phyloP scores from a whole-genome alignment of 2,113 vertebrate species.

The Phalacrocorax pelagicus region DNA sequence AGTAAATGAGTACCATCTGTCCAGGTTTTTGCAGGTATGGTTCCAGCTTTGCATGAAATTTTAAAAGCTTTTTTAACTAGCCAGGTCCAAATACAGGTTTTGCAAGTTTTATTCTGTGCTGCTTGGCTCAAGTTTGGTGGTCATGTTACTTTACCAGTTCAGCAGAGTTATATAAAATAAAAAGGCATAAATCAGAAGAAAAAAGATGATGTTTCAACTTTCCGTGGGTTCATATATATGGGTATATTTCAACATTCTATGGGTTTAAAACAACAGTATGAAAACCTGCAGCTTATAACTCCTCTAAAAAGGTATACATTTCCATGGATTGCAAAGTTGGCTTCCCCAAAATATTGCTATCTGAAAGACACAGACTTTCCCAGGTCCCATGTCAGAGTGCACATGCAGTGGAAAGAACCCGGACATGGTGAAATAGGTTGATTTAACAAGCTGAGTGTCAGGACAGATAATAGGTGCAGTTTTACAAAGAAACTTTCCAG shows the following conservation, averaged over 20 bases:
- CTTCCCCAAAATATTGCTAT: background rate
- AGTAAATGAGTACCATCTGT: background rate
- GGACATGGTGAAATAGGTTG: background rate
- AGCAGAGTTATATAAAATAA: background rate
- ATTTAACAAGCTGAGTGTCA: background rate
- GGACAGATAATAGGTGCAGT: background rate
- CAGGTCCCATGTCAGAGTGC: background rate
- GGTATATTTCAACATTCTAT: background rate
- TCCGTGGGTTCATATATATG: background rate
- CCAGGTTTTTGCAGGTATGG: background rate
- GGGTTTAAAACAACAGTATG: background rate
- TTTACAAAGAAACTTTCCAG: background rate
- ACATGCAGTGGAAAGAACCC: background rate
- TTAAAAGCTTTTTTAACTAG: background rate
- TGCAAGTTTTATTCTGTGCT: background rate
- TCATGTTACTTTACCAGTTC: background rate
- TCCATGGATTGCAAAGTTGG: background rate
- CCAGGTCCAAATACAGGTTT: background rate
- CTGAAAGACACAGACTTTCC: background rate
- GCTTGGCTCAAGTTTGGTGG: background rate
- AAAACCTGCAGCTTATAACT: background rate
- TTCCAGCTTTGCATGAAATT: background rate
- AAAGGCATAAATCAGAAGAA: background rate
- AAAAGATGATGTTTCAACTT: background rate
- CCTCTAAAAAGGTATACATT: background rate